Evolutionary conservation across 2,888 invertebrate species (phyloP).

Genomic region (Aquatica leii): DNA sequence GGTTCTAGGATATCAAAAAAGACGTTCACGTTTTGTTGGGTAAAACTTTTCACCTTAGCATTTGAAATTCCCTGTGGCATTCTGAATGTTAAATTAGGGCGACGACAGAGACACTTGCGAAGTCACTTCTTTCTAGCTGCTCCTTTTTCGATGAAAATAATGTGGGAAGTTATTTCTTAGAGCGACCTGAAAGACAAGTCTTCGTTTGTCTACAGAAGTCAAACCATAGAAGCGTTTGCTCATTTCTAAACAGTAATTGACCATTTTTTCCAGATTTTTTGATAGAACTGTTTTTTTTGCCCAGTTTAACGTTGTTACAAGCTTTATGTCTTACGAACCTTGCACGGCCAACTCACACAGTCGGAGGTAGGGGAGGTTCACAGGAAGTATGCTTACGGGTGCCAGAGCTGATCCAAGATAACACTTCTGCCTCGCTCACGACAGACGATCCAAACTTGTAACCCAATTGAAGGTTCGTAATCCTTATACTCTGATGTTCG

Average conservation of each 20-base stretch:
- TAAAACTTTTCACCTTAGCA: neutral
- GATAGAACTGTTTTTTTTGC: too few species aligned
- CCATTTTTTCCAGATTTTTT: neutral
- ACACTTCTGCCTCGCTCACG: too few species aligned
- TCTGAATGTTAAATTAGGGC: neutral
- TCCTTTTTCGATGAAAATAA: neutral
- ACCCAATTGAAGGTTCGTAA: too few species aligned
- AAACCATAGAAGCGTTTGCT: neutral
- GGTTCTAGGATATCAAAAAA: neutral
- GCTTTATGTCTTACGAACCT: too few species aligned
- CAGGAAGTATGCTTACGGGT: too few species aligned
- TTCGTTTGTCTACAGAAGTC: neutral
- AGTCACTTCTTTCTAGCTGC: neutral
- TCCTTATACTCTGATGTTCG: too few species aligned
- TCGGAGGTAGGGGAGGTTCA: too few species aligned
- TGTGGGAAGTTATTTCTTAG: neutral
- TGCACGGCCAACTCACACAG: too few species aligned
- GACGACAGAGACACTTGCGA: neutral
- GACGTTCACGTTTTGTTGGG: neutral
- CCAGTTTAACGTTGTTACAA: too few species aligned
- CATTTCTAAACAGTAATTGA: neutral
- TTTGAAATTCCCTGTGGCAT: neutral
- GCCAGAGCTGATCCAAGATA: too few species aligned
- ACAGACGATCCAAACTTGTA: too few species aligned
- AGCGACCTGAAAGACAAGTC: neutral